Conservation (phyloP, 2,113 vertebrate species). For the Hippolais icterina region DNA sequence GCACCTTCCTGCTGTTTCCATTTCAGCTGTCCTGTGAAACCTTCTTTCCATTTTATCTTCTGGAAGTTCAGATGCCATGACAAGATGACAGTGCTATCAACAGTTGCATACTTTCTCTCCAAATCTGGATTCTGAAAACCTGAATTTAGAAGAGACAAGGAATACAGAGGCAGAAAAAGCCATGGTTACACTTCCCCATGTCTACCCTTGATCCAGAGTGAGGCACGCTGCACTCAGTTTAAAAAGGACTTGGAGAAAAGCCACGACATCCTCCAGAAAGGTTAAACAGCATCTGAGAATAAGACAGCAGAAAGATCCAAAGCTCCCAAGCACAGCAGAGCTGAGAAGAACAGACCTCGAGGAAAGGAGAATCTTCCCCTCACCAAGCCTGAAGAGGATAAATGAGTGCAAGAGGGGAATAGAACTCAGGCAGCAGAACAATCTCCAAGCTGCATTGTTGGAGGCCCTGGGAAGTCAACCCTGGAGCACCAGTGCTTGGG, state of each 20-base stretch:
- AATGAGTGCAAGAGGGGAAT: neutral
- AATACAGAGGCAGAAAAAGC: neutral
- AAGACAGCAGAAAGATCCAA: neutral
- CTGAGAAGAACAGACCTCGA: neutral
- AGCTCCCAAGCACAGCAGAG: neutral
- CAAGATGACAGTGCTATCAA: neutral
- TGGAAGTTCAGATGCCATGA: slow-evolving; percentile 14
- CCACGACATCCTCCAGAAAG: neutral
- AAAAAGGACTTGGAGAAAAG: neutral
- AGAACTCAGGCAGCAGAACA: neutral
- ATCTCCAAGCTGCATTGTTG: neutral
- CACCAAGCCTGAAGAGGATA: neutral
- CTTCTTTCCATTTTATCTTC: neutral
- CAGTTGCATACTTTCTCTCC: neutral
- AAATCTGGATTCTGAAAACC: slow-evolving; percentile 31
- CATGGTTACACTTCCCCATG: neutral
- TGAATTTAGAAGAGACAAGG: slow-evolving; percentile 18
- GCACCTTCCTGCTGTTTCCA: neutral
- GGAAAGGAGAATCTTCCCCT: neutral
- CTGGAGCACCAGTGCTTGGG: neutral
- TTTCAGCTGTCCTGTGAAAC: neutral
- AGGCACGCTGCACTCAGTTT: neutral
- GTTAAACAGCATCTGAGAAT: neutral
- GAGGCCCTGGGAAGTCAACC: neutral
- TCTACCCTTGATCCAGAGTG: neutral